Conservation (phyloP, 2,113 vertebrate genomes). For the Prionailurus viverrinus region DNA sequence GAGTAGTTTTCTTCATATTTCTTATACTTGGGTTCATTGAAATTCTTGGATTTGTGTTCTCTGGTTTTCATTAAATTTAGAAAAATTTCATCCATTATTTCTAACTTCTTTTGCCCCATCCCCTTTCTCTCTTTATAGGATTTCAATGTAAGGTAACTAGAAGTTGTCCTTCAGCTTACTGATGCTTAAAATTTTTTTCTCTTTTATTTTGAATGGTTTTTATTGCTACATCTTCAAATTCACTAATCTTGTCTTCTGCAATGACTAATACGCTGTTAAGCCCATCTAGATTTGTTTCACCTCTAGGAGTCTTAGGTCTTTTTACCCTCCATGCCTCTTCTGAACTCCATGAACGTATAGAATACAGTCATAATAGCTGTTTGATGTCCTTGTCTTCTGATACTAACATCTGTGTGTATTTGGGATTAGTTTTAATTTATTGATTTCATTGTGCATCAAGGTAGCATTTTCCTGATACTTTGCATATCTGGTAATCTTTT, state of each 20-base stretch:
- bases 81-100: background rate
- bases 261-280: background rate
- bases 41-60: background rate
- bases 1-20: constrained; percentile 4
- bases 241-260: background rate
- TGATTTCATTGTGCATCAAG: background rate
- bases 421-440: background rate
- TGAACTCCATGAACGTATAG: background rate
- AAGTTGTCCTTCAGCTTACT: background rate
- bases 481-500: background rate
- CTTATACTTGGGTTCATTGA: background rate
- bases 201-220: background rate
- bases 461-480: background rate
- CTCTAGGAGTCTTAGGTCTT: background rate
- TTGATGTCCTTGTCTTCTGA: background rate
- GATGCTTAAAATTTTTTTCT: background rate
- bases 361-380: background rate
- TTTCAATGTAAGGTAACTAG: background rate
- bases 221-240: constrained; percentile 12
- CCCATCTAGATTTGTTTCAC: background rate
- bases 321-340: background rate
- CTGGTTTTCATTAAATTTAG: constrained; percentile 29
- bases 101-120: background rate
- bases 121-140: background rate
- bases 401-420: constrained; percentile 17